Base-by-base conservation (phyloP, 1,140 invertebrate genomes). In the Anastrepha obliqua region DNA sequence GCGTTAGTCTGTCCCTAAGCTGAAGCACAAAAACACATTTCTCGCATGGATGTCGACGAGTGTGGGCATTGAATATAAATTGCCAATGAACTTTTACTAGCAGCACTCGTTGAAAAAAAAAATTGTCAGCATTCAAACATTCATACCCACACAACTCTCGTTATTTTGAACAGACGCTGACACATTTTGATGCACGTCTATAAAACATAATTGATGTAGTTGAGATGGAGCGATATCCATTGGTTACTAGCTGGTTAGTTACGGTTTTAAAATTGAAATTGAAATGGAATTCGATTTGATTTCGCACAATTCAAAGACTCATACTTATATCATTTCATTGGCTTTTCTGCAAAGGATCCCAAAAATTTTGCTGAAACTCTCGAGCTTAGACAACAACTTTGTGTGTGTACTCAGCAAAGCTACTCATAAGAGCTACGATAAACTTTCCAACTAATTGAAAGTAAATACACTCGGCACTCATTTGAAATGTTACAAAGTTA, bases 241-340 rank as follows among this genome's bases (percentile, higher is more conserved):
- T 81, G 74, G 7, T 81, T 81, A 29, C 20, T 81, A 7, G 2
- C 20, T 51, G 44, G 74, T 81, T 58, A 81, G 51, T 58, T 81
- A 81, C 15, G 74, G n/a, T 81, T 81, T 81, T 81, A 8, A 81
- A 81, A 51, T 47, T 51, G 74, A 81, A 81, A 81, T 81, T 55
- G 74, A 81, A 81, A 81, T 81, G 74, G 47, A 55, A 81, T 81
- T 81, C 55, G 44, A 81, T 81, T 81, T 81, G 74, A 81, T 81
- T 81, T 58, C 74, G 4, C 74, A 81, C 74, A 81, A 81, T 81
- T 81, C 47, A 8, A 81, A 55, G 51, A 81, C 17, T 17, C 74
- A 81, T n/a, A 58, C 74, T 4, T n/a, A 81, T 67, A 20, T 42
- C 11, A 20, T 81, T n/a, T 55, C 55, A 47, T 58, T 81, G 74